Percentiles rank a stretch among this genome's conserved stretches.
These are phyloP conservation scores for Manis pentadactyla DNA, from an alignment of 2,797 vertebrate genomes.

Conservation along the genomic window DNA sequence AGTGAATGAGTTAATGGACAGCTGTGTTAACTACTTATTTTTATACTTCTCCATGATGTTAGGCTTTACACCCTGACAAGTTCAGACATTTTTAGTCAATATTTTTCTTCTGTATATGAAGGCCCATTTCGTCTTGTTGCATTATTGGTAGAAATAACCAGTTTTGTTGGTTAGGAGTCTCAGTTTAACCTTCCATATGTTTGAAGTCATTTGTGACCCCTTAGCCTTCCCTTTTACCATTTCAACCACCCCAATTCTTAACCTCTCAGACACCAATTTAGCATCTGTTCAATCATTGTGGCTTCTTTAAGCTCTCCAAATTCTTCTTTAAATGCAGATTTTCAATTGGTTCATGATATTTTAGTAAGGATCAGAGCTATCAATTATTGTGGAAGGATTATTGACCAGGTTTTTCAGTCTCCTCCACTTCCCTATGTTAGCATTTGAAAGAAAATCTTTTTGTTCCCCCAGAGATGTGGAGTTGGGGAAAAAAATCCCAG, in stretches of 20 bases:
- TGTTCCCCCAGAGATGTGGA: not conserved
- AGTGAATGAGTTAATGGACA: not conserved
- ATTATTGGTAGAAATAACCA: not conserved
- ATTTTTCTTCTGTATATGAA: not conserved
- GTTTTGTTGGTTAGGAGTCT: not conserved
- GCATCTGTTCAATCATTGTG: not conserved
- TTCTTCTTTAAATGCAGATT: not conserved
- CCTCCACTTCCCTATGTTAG: slow-evolving; percentile 18
- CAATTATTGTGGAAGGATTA: not conserved
- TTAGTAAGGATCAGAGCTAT: slow-evolving; percentile 27
- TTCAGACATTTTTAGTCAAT: not conserved
- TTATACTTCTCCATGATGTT: not conserved
- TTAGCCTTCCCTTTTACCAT: not conserved
- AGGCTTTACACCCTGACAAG: not conserved
- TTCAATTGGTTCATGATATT: slow-evolving; percentile 8
- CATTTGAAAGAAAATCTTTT: not conserved
- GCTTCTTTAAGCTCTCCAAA: not conserved
- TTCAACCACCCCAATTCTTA: not conserved
- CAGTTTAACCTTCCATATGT: not conserved
- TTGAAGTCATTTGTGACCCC: not conserved
- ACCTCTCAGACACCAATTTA: not conserved
- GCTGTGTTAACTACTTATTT: slow-evolving; percentile 1
- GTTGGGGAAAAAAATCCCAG: not conserved
- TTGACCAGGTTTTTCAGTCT: not conserved
- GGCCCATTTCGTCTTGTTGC: not conserved